Evolutionary conservation across 1,140 invertebrate species (phyloP), one percentile per base, ranked within the genome.

Genomic region (Manduca sexta): DNA sequence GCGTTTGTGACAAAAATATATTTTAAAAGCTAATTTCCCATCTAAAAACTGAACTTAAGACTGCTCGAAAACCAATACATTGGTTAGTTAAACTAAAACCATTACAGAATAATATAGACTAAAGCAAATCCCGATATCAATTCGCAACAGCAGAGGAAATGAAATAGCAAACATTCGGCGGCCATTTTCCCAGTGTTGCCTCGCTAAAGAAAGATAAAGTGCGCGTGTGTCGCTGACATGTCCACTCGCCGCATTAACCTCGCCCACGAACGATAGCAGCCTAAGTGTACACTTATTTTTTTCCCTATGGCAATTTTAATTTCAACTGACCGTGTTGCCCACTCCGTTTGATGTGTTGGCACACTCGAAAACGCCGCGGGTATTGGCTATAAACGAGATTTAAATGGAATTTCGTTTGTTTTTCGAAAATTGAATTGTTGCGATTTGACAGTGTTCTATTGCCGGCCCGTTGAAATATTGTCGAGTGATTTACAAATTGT

Each of bases 161-260:
- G 73, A 64, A 68, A 75, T 56, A 65, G 72, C 67, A 81, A 81
- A 79, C 65, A 78, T 64, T 72, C 53, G 54, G 52, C 67, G 60
- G 65, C 63, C 65, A 66, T 74, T 74, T 77, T 70, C 69, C 66
- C 66, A 53, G 60, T 75, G 69, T 74, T 72, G 74, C 72, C 61
- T 69, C 66, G 67, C 56, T 68, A 70, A 69, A 79, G 71, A 53
- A 75, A 80, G 78, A 84, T 77, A 84, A 84, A 84, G 74, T 75
- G 73, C 68, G 52, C 59, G 70, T 30, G 41, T 52, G 74, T 65
- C 79, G 70, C 73, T 64, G 70, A 66, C 74, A 26, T 3, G 67
- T 53, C 63, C 60, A 63, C n/a, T n/a, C n/a, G n/a, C n/a, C n/a
- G n/a, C n/a, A n/a, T n/a, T n/a, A n/a, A n/a, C n/a, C n/a, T n/a